Percentiles rank a stretch among this genome's conserved stretches.
Evolutionary conservation across 2,888 invertebrate genomes (phyloP).

Genomic region (Sarcophaga carnaria): DNA sequence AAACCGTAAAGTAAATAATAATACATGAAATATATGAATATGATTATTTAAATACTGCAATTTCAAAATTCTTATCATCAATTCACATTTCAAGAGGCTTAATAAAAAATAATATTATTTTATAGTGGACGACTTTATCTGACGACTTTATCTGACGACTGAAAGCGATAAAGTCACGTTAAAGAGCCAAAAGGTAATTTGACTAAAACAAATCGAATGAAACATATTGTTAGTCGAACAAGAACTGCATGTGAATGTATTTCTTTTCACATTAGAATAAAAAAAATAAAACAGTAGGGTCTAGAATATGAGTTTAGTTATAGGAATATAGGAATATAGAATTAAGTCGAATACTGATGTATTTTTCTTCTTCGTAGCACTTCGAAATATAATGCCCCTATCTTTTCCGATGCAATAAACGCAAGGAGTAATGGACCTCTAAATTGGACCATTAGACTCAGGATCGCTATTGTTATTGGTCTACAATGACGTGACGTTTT

Average conservation of each 20-base stretch:
- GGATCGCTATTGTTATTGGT: no score
- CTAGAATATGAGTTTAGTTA: background rate
- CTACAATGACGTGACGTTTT: no score
- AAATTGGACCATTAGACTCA: no score
- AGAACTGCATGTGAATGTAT: background rate
- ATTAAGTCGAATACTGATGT: no score
- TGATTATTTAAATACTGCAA: constrained; percentile 13
- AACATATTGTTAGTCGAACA: background rate
- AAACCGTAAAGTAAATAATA: background rate
- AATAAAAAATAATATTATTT: constrained; percentile 17
- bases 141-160: background rate
- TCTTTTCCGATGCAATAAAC: no score
- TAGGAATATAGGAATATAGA: no score
- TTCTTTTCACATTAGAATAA: background rate
- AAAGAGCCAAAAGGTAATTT: constrained; percentile 6
- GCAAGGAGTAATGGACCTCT: no score
- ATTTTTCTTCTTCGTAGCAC: no score
- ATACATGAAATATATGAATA: background rate
- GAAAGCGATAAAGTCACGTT: constrained; percentile 13
- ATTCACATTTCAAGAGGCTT: background rate
- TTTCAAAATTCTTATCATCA: constrained; percentile 33
- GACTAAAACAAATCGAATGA: background rate
- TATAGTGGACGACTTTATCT: constrained; percentile 9
- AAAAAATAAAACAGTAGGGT: background rate
- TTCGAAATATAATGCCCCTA: no score